Base-by-base conservation (phyloP, 2,113 vertebrate species). In the Labeo rohita region DNA sequence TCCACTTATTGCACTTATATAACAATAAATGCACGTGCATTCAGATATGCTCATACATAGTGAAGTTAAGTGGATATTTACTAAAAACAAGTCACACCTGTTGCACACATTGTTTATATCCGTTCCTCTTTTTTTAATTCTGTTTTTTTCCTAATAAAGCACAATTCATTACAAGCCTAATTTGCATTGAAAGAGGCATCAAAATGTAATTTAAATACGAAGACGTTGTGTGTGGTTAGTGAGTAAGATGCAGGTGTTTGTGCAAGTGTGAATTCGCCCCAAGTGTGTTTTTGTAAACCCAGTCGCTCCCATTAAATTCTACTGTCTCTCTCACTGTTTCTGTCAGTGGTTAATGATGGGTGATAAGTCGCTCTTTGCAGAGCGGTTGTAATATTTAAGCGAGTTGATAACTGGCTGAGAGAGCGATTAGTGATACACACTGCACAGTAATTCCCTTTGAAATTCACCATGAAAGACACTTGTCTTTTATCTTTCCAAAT, bases 371-470 rank as follows among this genome's bases (percentile, higher is more conserved):
- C 47, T 75, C 83, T 87, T 84, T 89, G 84, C 88, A 83, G 83
- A 83, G 76, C 3, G 54, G 78, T 79, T 85, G 83, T 87, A 85
- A 89, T 89, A 75, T 89, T 89, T 83, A 85, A 86, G 87, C 23
- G 85, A 81, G 88, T 80, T 85, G 83, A 87, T 73, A 84, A 84
- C 85, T 77, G 87, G 77, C 84, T 85, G 83, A 85, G 88, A 85
- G 88, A 75, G 85, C 87, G 85, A 89, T 89, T 89, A 89, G 88
- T 74, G 83, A 85, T 79, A 89, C 87, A 85, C 72, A 87, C 85
- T 87, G 83, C 85, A 89, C 85, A 72, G 78, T 85, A 89, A 87
- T 89, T 89, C 85, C 81, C 83, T 89, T 87, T 89, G 88, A 87
- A 87, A 89, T 89, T 75, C 39, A 70, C 83, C 83, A 85, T 83